Evolutionary conservation across 2,888 invertebrate genomes (phyloP), one percentile per base, ranked within the genome.

Genomic region (Rotaria socialis): DNA sequence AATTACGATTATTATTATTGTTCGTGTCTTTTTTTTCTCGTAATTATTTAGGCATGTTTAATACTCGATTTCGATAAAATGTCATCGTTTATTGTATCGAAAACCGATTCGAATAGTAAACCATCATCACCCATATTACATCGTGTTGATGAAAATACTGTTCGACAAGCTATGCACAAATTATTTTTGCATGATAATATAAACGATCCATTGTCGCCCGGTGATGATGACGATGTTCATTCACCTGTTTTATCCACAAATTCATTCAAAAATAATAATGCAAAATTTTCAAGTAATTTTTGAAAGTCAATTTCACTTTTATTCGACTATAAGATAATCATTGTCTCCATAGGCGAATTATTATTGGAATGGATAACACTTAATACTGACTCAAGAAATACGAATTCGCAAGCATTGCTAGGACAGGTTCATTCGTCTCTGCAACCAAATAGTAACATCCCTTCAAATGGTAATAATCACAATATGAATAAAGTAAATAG

Each of bases 31-130:
- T 10, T 7, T 24, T 56, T 24, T 56, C 24, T 56, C 24, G 10
- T 4, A 60, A 47, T 11, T 52, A 52, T 52, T 14, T 67, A 67
- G 67, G 35, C 35, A 67, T 67, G 67, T 35, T 67, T 35, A 19
- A 67, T 27, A 41, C 19, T 41, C 24, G 8, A 67, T 67, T 11
- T 19, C 7, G 35, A 35, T 67, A 3, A 19, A 27, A 67, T 67
- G 67, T 67, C 67, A 19, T 67, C 67, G 16, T 67, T 67, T 67
- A 67, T 67, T 67, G 67, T 67, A 27, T 67, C 67, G 7, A 67
- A 67, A 67, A 27, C 67, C 1, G 67, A 67, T 35, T 35, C 67
- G 19, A 67, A 35, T 67, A 67, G 35, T 67, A 67, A 67, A 35
- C 7, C 67, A 67, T 67, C 67, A 19, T 67, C 67, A 67, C 67